Base-by-base conservation (phyloP, 2,888 invertebrate genomes). In the Drosophila buzzatii region DNA sequence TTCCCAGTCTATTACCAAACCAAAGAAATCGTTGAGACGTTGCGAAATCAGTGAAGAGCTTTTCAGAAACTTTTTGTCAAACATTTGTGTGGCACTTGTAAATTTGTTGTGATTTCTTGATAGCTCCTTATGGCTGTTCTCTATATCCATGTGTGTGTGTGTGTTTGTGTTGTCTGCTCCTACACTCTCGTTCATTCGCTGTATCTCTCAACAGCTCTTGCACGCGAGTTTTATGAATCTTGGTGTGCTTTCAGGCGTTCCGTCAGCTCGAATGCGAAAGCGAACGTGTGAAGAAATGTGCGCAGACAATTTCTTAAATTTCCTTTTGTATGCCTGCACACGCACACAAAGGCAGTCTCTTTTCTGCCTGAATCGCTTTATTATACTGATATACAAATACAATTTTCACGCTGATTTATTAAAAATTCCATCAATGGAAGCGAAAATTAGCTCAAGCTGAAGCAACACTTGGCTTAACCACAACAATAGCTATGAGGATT, bases 31-130 rank as follows among this genome's bases (percentile, higher is more conserved):
- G 84, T 82, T 86, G 86, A 80, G 82, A 84, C 82, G 85, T 82
- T 86, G 85, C 85, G 76, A 85, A 85, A 85, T 87, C 87, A 85
- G 85, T 87, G 81, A 72, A 86, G 88, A 82, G 80, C 82, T 86
- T 82, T 84, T 88, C 82, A 75, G 57, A 85, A 88, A 85, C 77
- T 89, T 88, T 89, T 87, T 87, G 87, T 88, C 89, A 88, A 88
- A 89, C 89, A 88, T 84, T 84, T 89, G 85, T 88, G 88, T 81
- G 84, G 84, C 84, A 85, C 81, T 82, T 81, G 81, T 82, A 89
- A 89, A 88, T 87, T 88, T 88, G 89, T 88, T 88, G 88, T 89
- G 89, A 88, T 89, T 87, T 87, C 78, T 87, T 88, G 86, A 86
- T 86, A 88, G 86, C 86, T 86, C 64, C 86, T 81, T 81, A 84